Percentiles rank a stretch among this genome's conserved stretches.
Evolutionary conservation across 1,140 invertebrate genomes (phyloP).

Genomic region (Tribolium castaneum): DNA sequence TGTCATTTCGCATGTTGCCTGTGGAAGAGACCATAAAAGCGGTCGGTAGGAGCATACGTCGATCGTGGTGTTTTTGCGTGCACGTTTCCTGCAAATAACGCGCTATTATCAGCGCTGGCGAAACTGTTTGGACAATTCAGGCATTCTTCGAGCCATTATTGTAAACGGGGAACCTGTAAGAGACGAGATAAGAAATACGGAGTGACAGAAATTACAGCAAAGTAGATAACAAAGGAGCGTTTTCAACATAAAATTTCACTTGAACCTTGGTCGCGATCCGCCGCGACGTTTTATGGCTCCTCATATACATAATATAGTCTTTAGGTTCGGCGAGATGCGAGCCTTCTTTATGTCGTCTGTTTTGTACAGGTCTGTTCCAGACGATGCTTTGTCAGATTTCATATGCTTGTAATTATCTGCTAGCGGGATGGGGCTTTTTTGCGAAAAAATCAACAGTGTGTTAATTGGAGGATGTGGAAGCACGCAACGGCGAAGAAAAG

Average conservation of each 20-base stretch:
- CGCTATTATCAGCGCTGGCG: slow-evolving; percentile 35
- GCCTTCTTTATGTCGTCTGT: slow-evolving; percentile 49
- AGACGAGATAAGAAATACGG: slow-evolving; percentile 54
- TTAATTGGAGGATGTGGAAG: background rate
- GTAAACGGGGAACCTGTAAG: slow-evolving; percentile 50
- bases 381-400: slow-evolving; percentile 21
- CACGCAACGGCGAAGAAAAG: background rate
- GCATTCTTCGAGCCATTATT: slow-evolving; percentile 45
- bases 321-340: slow-evolving; percentile 44
- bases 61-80: slow-evolving; percentile 32
- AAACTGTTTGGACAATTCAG: slow-evolving; percentile 41
- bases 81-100: slow-evolving; percentile 42
- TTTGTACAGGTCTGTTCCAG: slow-evolving; percentile 52
- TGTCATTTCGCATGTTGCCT: slow-evolving; percentile 12
- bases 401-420: slow-evolving; percentile 8
- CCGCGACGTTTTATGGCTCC: slow-evolving; percentile 49
- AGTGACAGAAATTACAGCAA: slow-evolving; percentile 52
- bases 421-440: background rate
- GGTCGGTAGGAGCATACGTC: slow-evolving; percentile 19
- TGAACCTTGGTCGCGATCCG: slow-evolving; percentile 45
- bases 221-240: slow-evolving; percentile 54
- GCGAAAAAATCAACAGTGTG: background rate
- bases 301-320: slow-evolving; percentile 58
- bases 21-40: background rate
- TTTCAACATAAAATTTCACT: slow-evolving; percentile 57